Base-by-base conservation (phyloP, 2,113 vertebrate species). In the Hippocampus abdominalis region DNA sequence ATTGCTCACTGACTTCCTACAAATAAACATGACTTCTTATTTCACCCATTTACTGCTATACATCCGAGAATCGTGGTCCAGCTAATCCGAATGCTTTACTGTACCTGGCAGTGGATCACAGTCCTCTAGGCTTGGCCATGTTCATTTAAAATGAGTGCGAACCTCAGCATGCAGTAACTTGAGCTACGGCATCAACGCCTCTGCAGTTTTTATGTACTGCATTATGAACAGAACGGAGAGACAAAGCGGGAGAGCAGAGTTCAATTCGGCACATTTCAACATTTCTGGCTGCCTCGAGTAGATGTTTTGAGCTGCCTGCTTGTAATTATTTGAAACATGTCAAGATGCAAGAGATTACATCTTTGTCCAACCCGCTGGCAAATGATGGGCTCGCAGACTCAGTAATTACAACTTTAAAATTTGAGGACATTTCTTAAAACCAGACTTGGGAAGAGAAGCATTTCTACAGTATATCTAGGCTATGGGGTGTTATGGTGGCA, bases 381-480 rank as follows among this genome's bases (percentile, higher is more conserved):
- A 90, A 76, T 60, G 71, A 78, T 79, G 51, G 62, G 75, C 78
- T 89, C 66, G 25, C 36, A 64, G 81, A 76, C 83, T 85, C 74
- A 87, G 73, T 85, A 90, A 91, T 92, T 86, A 90, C 23, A 64
- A 70, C 85, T 92, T 88, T 88, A 84, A 91, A 86, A 86, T 92
- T 86, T 89, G 84, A 89, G 86, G 76, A 66, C 71, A 83, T 81
- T 84, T 75, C 66, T 70, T 71, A 64, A 81, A 82, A 75, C 70
- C 62, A 32, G 69, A 77, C 72, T 83, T 51, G 77, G 74, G 76
- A 78, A 81, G 68, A 64, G 68, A 13, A 83, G 80, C 62, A 69
- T 36, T 36, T 36, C 5, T 6, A 36, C 32, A 6, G 32, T 6
- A 36, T 6, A 36, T 36, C 32, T 36, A 6, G 32, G 32, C 32